phyloP scores from a whole-genome alignment of 2,797 vertebrate species.

The Apodemus agrarius region DNA sequence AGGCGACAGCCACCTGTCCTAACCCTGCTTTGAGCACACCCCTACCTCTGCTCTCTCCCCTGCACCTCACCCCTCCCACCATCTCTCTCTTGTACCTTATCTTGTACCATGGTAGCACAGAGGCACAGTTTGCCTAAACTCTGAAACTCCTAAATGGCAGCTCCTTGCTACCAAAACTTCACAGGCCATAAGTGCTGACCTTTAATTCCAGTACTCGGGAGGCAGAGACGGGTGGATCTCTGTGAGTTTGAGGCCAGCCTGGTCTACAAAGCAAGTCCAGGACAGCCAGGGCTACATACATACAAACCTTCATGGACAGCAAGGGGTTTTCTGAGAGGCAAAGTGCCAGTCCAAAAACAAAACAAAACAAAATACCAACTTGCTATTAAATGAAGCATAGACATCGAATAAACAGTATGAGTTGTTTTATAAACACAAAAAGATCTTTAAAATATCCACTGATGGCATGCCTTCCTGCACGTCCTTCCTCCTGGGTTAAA shows the following conservation, averaged over 20 bases:
- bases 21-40: rapidly evolving
- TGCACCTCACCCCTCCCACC: not conserved
- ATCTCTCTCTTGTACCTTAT: not conserved
- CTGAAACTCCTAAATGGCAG: not conserved
- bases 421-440: not conserved
- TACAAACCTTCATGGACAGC: not conserved
- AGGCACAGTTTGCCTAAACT: not conserved
- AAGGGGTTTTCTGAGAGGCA: not conserved
- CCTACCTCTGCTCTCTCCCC: not conserved
- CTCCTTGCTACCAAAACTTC: not conserved
- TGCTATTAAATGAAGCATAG: not conserved
- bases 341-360: not conserved
- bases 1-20: not conserved
- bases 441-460: not conserved
- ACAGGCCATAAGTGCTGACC: not conserved
- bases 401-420: not conserved
- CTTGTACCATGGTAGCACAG: rapidly evolving
- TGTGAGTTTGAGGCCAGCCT: not conserved
- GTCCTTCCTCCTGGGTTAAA: not conserved
- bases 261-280: not conserved
- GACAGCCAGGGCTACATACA: not conserved
- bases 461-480: not conserved
- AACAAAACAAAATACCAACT: too few species aligned
- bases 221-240: not conserved
- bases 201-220: not conserved